Conservation (phyloP, 2,113 vertebrate species). For the Isichthys henryi region DNA sequence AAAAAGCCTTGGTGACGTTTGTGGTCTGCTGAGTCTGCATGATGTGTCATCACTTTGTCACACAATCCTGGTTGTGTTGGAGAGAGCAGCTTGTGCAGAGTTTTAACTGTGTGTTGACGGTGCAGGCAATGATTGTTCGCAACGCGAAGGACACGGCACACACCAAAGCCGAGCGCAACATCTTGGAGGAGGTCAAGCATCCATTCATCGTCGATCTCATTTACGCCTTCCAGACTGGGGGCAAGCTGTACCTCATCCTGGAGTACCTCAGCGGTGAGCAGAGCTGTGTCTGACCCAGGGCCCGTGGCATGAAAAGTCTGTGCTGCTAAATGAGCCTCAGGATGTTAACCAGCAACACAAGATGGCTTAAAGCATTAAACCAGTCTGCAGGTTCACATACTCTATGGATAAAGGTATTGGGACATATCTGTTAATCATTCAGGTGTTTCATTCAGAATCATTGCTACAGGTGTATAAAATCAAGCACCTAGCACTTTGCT, state of each 20-base stretch:
- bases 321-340: neutral
- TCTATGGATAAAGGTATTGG: neutral
- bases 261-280: conserved; percentile 96
- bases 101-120: conserved; percentile 6
- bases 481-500: neutral
- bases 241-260: conserved; percentile 98
- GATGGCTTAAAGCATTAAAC: neutral
- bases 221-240: conserved; percentile 97
- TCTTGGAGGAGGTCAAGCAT: conserved; percentile 96
- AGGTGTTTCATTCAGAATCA: neutral
- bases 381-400: neutral
- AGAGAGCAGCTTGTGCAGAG: neutral
- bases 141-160: conserved; percentile 98
- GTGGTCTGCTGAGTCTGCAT: neutral
- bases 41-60: neutral
- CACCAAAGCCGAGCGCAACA: conserved; percentile 94
- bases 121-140: conserved; percentile 93
- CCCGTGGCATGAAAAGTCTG: neutral
- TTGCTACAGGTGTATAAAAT: neutral
- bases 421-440: neutral
- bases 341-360: neutral
- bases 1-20: neutral
- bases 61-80: neutral
- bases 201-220: conserved; percentile 97
- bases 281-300: neutral